Evolutionary conservation across 2,113 vertebrate genomes (phyloP).

Genomic region (Hyla sarda): DNA sequence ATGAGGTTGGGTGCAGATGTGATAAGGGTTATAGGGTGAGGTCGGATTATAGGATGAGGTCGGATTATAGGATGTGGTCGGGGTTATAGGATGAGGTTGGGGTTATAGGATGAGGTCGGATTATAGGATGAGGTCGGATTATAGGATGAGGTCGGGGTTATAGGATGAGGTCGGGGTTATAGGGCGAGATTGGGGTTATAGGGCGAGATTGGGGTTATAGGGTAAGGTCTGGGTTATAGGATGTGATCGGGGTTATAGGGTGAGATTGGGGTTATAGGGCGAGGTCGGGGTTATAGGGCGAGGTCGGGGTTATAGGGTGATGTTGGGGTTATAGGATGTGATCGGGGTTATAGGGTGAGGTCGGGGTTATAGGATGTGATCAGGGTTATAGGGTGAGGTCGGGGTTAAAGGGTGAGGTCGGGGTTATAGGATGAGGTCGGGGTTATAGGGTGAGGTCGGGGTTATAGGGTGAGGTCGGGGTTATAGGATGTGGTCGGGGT

Average conservation of each 20-base stretch:
- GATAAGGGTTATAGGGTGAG: neutral
- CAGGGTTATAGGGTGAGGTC: no score
- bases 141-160: neutral
- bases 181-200: neutral
- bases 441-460: no score
- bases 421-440: no score
- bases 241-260: no score
- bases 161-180: neutral
- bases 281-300: neutral
- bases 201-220: neutral
- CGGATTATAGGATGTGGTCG: neutral
- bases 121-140: neutral
- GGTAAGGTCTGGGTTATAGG: neutral
- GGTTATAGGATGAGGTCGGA: neutral
- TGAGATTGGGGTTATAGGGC: no score
- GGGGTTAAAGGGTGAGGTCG: no score
- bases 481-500: no score
- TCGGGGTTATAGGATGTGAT: no score
- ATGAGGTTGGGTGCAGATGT: neutral
- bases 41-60: no score
- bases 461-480: no score
- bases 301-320: neutral
- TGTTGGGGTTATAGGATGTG: neutral
- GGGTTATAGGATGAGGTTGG: neutral
- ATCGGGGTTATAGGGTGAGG: no score